Evolutionary conservation across 2,888 invertebrate species (phyloP).

Genomic region (Pachycephus smyrnensis): DNA sequence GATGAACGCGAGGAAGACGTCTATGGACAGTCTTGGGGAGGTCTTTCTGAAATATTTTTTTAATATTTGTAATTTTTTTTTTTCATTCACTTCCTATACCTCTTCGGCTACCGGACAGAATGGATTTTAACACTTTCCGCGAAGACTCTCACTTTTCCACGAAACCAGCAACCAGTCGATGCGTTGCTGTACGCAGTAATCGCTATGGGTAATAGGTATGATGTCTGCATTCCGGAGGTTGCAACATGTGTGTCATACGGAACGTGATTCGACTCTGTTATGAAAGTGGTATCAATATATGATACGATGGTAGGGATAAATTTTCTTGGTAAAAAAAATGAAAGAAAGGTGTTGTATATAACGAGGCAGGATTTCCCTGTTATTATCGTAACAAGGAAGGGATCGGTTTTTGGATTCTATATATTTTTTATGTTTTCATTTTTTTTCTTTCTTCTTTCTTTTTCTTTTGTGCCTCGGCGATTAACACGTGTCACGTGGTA

Average conservation of each 20-base stretch:
- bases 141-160: background rate
- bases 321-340: background rate
- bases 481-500: slow-evolving; percentile 62
- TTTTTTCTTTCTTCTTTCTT: background rate
- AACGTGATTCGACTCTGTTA: slow-evolving; percentile 62
- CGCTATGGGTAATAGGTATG: slow-evolving; percentile 39
- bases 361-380: background rate
- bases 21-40: background rate
- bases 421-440: background rate
- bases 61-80: no score
- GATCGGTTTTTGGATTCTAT: background rate
- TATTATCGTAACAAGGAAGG: background rate
- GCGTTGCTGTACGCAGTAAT: background rate
- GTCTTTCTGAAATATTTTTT: background rate
- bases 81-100: background rate
- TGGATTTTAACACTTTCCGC: background rate
- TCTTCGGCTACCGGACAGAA: background rate
- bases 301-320: background rate
- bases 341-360: slow-evolving; percentile 3
- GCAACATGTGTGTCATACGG: slow-evolving; percentile 65
- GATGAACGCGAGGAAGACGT: background rate
- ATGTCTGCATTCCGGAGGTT: slow-evolving; percentile 58
- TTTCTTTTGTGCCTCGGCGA: slow-evolving; percentile 33
- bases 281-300: slow-evolving; percentile 36
- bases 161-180: background rate